Evolutionary conservation across 2,888 invertebrate species (phyloP), one percentile per base, ranked within the genome.

Genomic region (Ferrisia virgata): DNA sequence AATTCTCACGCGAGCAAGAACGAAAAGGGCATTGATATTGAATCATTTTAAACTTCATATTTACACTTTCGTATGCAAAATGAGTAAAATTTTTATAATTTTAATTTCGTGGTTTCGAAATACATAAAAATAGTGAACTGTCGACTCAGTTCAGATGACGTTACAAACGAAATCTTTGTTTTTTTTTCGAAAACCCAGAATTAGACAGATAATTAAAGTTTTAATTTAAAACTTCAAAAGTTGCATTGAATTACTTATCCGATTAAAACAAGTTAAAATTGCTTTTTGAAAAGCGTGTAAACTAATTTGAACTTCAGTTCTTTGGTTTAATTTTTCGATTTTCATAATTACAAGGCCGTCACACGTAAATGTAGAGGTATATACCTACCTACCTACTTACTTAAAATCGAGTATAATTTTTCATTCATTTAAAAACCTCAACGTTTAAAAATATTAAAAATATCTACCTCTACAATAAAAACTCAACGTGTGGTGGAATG

Each of bases 241-340:
- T 25, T 58, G 8, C 25, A 25, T 58, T 58, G 58, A 58, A 25
- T 58, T 58, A 58, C 58, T 36, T n/a, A 47, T 13, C 13, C 3
- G 64, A 64, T 64, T 11, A 28, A 64, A 64, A 64, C 64, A 28
- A 28, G 64, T 64, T 64, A 15, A 64, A 64, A 64, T 64, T 25
- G 28, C n/a, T 64, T 11, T 28, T 28, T 28, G 28, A 64, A 31
- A 28, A 15, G 28, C 25, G 6, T 53, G 64, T 64, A 64, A 64
- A 64, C 64, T 64, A 64, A 64, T 64, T 64, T 28, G 64, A 64
- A 64, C 64, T 64, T 64, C 58, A 28, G 64, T 64, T 64, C 64
- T 11, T 64, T 15, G 28, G 64, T 64, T 64, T 64, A 28, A 64
- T 31, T 64, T 43, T 64, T 64, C 15, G 64, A 64, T 64, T 64